Evolutionary conservation across 2,888 invertebrate species (phyloP).

Genomic region (Cerastis rubricosa): DNA sequence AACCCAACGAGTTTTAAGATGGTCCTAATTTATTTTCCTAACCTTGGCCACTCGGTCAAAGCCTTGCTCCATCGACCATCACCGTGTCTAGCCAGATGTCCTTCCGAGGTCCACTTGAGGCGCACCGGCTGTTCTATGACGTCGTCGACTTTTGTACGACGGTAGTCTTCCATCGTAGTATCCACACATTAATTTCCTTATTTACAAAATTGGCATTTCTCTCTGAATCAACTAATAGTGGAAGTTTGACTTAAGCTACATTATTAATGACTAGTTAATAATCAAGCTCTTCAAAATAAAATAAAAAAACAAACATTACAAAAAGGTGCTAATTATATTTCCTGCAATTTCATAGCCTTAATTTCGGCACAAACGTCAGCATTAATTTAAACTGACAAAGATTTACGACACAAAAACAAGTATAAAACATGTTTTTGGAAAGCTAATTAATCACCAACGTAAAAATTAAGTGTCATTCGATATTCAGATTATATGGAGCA

Average conservation of each 20-base stretch:
- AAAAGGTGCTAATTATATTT: background rate
- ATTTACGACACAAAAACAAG: slow-evolving; percentile 52
- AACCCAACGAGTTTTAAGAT: no score
- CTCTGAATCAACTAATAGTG: background rate
- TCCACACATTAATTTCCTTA: no score
- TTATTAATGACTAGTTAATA: background rate
- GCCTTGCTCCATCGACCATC: no score
- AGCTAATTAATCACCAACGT: slow-evolving; percentile 53
- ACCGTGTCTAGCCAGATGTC: no score
- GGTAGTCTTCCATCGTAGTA: no score
- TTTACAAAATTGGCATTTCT: background rate
- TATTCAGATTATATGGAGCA: slow-evolving; percentile 46
- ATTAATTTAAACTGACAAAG: slow-evolving; percentile 54
- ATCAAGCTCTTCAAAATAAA: slow-evolving; percentile 12
- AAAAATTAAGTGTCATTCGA: slow-evolving; percentile 56
- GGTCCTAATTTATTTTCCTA: no score
- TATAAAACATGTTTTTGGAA: slow-evolving; percentile 48
- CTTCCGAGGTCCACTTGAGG: no score
- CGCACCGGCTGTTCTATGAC: no score
- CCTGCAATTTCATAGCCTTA: slow-evolving; percentile 32
- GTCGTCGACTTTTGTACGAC: no score
- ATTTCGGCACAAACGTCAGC: slow-evolving; percentile 38
- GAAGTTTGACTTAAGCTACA: no score
- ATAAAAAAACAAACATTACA: slow-evolving; percentile 15
- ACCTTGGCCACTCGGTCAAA: no score